phyloP scores from a whole-genome alignment of 2,888 invertebrate species.

The Carpatolechia fugitivella region DNA sequence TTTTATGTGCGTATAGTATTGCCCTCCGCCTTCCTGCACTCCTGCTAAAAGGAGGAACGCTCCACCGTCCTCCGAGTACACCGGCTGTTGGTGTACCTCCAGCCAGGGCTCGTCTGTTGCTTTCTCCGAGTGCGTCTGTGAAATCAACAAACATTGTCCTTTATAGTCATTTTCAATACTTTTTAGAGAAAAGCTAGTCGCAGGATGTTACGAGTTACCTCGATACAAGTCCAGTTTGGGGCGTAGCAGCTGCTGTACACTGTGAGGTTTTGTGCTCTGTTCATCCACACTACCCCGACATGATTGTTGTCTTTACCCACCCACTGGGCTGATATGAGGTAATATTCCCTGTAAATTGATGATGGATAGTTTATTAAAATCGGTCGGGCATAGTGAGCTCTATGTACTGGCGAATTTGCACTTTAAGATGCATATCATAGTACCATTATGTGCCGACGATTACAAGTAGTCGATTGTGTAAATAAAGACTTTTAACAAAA shows the following conservation, averaged over 20 bases:
- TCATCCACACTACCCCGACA: constrained; percentile 94
- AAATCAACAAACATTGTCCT: constrained; percentile 14
- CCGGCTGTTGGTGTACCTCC: constrained; percentile 90
- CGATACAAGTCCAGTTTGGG: constrained; percentile 90
- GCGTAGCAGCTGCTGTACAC: constrained; percentile 91
- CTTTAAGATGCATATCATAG: no score
- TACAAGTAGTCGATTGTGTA: no score
- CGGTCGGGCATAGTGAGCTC: no score
- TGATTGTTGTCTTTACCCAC: constrained; percentile 87
- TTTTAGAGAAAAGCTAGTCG: no score
- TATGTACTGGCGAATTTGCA: no score
- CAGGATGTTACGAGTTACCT: constrained; percentile 80
- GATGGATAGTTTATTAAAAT: no score
- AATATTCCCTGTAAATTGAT: constrained; percentile 87
- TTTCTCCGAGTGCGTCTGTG: constrained; percentile 88
- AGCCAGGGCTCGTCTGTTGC: constrained; percentile 92
- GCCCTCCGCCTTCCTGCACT: constrained; percentile 90
- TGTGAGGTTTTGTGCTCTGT: constrained; percentile 94
- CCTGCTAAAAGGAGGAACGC: constrained; percentile 90
- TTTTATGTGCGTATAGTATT: constrained; percentile 93
- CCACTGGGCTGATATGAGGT: constrained; percentile 95
- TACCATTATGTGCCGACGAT: no score
- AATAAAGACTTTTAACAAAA: no score
- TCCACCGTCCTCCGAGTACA: constrained; percentile 90
- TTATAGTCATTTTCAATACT: no score